Percentiles rank a stretch among this genome's conserved stretches.
Evolutionary conservation across 1,140 invertebrate genomes (phyloP).

Genomic region (Drosophila nannoptera): DNA sequence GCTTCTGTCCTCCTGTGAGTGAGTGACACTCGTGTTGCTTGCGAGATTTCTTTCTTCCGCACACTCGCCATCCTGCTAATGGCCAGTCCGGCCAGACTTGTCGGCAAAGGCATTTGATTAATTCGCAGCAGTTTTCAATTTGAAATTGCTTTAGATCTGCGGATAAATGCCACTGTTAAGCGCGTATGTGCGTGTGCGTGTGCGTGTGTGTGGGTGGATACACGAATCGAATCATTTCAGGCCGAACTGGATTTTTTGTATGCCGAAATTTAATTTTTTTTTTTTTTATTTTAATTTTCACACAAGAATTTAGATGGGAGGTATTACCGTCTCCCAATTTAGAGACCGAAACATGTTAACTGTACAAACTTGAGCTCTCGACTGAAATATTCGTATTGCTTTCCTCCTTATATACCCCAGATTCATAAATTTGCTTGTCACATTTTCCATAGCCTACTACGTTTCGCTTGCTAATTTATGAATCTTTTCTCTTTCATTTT

Average conservation of each 20-base stretch:
- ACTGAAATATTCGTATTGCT: no score
- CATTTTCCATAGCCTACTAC: no score
- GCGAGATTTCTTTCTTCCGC: constrained; percentile 38
- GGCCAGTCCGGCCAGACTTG: constrained; percentile 9
- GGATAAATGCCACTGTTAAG: background rate
- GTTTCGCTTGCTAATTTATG: constrained; percentile 38
- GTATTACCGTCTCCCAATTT: no score
- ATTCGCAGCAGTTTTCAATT: constrained; percentile 76
- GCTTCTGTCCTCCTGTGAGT: constrained; percentile 54
- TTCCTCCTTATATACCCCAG: no score
- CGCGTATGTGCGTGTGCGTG: background rate
- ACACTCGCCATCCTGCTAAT: constrained; percentile 28
- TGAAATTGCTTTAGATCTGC: constrained; percentile 64
- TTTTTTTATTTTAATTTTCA: no score
- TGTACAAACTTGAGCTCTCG: no score
- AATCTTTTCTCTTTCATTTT: constrained; percentile 35
- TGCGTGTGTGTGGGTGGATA: constrained; percentile 16
- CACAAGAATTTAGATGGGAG: no score
- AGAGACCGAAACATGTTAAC: no score
- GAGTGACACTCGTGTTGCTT: constrained; percentile 62
- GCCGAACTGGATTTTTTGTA: no score
- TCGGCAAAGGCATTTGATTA: constrained; percentile 70
- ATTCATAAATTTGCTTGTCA: no score
- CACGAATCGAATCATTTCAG: constrained; percentile 8
- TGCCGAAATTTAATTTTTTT: no score